Evolutionary conservation across 1,140 invertebrate genomes (phyloP).

Genomic region (Scaptodrosophila lebanonensis): DNA sequence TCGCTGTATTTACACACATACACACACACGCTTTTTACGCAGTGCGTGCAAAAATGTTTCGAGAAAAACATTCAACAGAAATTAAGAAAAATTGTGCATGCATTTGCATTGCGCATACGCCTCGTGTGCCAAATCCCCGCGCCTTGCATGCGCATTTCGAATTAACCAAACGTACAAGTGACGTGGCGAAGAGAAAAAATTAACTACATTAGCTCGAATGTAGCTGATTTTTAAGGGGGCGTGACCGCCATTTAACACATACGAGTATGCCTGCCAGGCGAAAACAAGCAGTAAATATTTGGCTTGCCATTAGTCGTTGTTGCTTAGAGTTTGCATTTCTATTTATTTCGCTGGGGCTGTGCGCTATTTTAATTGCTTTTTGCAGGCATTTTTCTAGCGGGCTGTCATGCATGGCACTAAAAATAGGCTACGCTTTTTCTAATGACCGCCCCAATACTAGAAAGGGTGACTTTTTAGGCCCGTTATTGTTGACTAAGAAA

Average conservation of each 20-base stretch:
- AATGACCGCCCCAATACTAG: no score
- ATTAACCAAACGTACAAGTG: slow-evolving; percentile 68
- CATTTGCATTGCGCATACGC: slow-evolving; percentile 60
- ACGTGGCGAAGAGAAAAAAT: slow-evolving; percentile 18
- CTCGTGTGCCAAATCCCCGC: slow-evolving; percentile 37
- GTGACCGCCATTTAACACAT: slow-evolving; percentile 66
- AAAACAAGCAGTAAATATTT: slow-evolving; percentile 68
- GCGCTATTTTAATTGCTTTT: slow-evolving; percentile 68
- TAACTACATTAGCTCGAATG: no score
- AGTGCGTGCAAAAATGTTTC: slow-evolving; percentile 68
- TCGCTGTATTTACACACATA: slow-evolving; percentile 54
- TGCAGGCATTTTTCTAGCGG: slow-evolving; percentile 39
- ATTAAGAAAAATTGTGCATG: slow-evolving; percentile 23
- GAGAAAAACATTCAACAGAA: slow-evolving; percentile 24
- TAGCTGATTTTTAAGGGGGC: slow-evolving; percentile 31
- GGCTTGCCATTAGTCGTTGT: slow-evolving; percentile 35
- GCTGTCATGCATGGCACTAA: slow-evolving; percentile 54
- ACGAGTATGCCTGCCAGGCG: slow-evolving; percentile 47
- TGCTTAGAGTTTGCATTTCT: slow-evolving; percentile 25
- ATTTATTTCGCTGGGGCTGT: slow-evolving; percentile 51
- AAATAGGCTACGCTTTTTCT: slow-evolving; percentile 52
- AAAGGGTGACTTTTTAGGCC: no score
- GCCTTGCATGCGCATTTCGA: slow-evolving; percentile 59
- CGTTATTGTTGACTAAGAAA: no score
- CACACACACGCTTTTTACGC: slow-evolving; percentile 21